These are phyloP conservation scores for Coreius guichenoti DNA, from an alignment of 2,797 vertebrate species.

Conservation along the genomic window DNA sequence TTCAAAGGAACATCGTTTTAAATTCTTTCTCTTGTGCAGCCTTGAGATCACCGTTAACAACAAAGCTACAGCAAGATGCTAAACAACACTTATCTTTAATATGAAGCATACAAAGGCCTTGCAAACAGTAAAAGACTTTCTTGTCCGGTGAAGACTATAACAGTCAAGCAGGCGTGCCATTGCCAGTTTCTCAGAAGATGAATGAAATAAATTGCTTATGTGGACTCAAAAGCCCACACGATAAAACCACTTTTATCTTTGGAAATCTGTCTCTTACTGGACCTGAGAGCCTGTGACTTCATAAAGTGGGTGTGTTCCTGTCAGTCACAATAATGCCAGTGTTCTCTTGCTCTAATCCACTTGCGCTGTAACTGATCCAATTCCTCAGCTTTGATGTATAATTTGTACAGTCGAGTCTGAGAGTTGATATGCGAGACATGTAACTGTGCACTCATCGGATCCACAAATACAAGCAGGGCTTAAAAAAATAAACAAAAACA, in stretches of 20 bases:
- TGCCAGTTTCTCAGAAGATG: slow-evolving; percentile 15
- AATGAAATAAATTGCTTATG: slow-evolving; percentile 15
- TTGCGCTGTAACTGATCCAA: slow-evolving; percentile 48
- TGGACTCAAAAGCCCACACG: slow-evolving; percentile 19
- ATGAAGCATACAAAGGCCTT: neutral
- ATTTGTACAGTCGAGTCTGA: slow-evolving; percentile 45
- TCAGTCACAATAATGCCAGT: slow-evolving; percentile 36
- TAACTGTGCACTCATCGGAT: slow-evolving; percentile 7
- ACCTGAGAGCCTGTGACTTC: slow-evolving; percentile 9
- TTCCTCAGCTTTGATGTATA: slow-evolving; percentile 54
- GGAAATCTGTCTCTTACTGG: slow-evolving; percentile 24
- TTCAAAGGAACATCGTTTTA: slow-evolving; percentile 43
- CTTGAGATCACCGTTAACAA: slow-evolving; percentile 15
- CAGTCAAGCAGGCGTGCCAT: neutral
- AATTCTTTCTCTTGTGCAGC: slow-evolving; percentile 29
- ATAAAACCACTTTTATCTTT: slow-evolving; percentile 32
- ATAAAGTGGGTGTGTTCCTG: slow-evolving; percentile 42
- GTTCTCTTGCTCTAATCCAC: slow-evolving; percentile 26
- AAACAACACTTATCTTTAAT: neutral
- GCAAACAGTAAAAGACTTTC: neutral
- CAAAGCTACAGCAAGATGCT: neutral
- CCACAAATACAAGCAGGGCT: slow-evolving; percentile 43
- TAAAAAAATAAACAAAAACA: slow-evolving; percentile 48
- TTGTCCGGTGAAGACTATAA: neutral
- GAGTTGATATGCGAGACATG: slow-evolving; percentile 46